Conservation (phyloP, 2,888 invertebrate species). For the Cynaeus angustus region DNA sequence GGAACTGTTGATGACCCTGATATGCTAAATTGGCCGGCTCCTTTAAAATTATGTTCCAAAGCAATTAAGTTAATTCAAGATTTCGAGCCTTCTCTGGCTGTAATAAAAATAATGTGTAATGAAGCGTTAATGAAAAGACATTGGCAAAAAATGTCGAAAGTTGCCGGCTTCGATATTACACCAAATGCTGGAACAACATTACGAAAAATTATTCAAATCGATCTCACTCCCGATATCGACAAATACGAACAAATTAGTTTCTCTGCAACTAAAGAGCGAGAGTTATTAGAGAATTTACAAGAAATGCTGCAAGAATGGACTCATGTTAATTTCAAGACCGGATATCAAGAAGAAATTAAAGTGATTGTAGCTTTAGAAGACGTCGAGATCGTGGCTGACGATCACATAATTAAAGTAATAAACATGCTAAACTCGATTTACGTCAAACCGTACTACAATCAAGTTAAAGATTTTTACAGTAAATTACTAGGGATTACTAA, state of each 20-base stretch:
- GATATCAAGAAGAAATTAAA: constrained; percentile 79
- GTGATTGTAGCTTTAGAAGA: constrained; percentile 83
- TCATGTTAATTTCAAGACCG: constrained; percentile 78
- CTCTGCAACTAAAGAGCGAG: constrained; percentile 84
- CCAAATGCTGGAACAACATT: constrained; percentile 88
- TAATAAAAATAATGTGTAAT: constrained; percentile 91
- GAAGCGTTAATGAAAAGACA: constrained; percentile 85
- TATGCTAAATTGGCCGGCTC: constrained; percentile 85
- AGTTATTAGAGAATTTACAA: constrained; percentile 81
- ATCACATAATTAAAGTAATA: constrained; percentile 86
- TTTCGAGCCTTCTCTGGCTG: constrained; percentile 85
- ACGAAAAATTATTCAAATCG: constrained; percentile 82
- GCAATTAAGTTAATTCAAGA: constrained; percentile 78
- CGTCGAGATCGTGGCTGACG: constrained; percentile 83
- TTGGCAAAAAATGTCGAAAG: constrained; percentile 88
- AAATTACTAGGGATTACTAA: constrained; percentile 77
- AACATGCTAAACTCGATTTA: constrained; percentile 88
- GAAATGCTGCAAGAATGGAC: constrained; percentile 87
- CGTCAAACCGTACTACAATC: constrained; percentile 83
- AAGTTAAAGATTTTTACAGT: constrained; percentile 81
- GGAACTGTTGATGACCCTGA: constrained; percentile 83
- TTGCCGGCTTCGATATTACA: constrained; percentile 85
- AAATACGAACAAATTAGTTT: constrained; percentile 87
- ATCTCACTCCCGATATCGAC: constrained; percentile 81
- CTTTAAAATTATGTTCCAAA: constrained; percentile 82